phyloP scores from a whole-genome alignment of 2,888 invertebrate genomes.

The Agonum fuliginosum region DNA sequence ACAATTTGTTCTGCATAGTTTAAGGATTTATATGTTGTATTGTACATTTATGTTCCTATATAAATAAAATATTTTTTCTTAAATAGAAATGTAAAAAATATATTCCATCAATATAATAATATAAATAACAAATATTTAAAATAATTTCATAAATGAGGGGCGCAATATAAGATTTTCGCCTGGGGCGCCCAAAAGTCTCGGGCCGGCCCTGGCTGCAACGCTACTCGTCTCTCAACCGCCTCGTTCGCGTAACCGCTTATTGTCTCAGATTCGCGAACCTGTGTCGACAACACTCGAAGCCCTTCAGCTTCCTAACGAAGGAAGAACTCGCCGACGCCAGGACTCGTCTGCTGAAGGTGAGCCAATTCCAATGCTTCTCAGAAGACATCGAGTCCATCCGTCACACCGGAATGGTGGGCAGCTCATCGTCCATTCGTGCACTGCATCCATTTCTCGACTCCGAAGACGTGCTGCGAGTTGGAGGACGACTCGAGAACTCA shows the following conservation, averaged over 20 bases:
- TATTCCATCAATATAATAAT: too few relatives aligned
- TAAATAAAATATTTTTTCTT: too few relatives aligned
- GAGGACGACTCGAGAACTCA: background rate
- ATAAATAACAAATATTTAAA: too few relatives aligned
- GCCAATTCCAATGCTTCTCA: background rate
- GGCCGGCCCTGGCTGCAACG: background rate
- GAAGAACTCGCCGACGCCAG: background rate
- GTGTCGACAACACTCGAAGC: too few relatives aligned
- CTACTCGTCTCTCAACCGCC: background rate
- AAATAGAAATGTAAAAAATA: too few relatives aligned
- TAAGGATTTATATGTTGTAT: too few relatives aligned
- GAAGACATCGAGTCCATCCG: background rate
- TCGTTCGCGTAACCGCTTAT: background rate
- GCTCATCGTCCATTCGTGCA: background rate
- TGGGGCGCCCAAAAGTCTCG: too few relatives aligned
- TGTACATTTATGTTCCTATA: too few relatives aligned
- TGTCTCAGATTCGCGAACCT: background rate
- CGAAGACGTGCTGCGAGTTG: background rate
- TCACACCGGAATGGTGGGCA: background rate
- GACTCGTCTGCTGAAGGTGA: background rate
- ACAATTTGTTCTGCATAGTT: too few relatives aligned
- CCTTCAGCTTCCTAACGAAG: background rate
- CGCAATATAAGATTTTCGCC: too few relatives aligned
- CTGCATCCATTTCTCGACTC: too few relatives aligned
- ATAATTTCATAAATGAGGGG: too few relatives aligned